Conservation (phyloP, 1,140 invertebrate species). For the Apis cerana region DNA sequence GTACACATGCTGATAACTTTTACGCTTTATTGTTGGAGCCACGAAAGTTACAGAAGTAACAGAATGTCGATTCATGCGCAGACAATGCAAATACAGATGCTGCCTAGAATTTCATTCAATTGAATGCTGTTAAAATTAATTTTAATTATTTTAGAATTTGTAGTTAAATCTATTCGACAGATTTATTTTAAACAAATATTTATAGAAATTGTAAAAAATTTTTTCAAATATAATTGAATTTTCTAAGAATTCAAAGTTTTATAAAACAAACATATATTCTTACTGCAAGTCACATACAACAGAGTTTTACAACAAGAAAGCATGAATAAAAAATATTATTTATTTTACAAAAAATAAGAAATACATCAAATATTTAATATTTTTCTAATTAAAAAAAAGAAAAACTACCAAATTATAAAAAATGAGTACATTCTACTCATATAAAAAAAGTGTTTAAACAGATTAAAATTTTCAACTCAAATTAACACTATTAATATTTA, state of each 20-base stretch:
- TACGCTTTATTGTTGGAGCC: conserved; percentile 47
- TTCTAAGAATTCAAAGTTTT: not conserved
- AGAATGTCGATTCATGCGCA: conserved; percentile 53
- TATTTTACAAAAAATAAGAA: too few relatives aligned
- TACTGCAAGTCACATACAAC: too few relatives aligned
- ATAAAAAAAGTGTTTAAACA: too few relatives aligned
- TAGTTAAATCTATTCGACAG: conserved; percentile 21
- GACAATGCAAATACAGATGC: conserved; percentile 49
- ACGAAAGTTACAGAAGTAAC: conserved; percentile 51
- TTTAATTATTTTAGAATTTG: conserved; percentile 48
- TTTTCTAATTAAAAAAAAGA: too few relatives aligned
- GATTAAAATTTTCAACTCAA: too few relatives aligned
- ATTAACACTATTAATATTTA: too few relatives aligned
- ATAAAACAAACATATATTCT: too few relatives aligned
- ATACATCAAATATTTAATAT: too few relatives aligned
- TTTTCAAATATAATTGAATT: not conserved
- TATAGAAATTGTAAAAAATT: not conserved
- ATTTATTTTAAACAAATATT: not conserved
- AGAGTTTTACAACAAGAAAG: too few relatives aligned
- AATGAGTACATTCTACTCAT: too few relatives aligned
- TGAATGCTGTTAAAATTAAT: conserved; percentile 43
- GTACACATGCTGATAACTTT: conserved; percentile 52
- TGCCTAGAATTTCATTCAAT: conserved; percentile 43
- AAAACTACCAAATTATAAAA: too few relatives aligned
- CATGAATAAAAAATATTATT: too few relatives aligned